Evolutionary conservation across 2,113 vertebrate species (phyloP), one percentile per base, ranked within the genome.

Genomic region (Gnathonemus echidnorhynchus): DNA sequence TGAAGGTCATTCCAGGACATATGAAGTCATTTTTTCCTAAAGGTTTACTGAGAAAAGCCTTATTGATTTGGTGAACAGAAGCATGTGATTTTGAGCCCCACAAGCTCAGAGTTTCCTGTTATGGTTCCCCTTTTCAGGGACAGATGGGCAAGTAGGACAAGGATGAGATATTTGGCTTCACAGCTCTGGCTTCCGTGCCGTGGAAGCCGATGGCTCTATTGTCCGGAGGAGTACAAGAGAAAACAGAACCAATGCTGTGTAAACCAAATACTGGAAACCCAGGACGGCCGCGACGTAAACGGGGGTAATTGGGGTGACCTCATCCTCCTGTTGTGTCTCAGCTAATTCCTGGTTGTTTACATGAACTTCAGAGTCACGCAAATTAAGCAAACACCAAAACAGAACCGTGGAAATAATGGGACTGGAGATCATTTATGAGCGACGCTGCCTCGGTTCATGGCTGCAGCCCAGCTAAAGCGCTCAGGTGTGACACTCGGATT

Each of bases 1-100:
- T 45, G 42, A 90, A 88, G 31, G 70, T 88, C n/a, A 86, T 3
- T 89, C 84, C 21, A 58, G 90, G n/a, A 70, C 62, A 70, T 70
- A 31, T 31, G n/a, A 87, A 90, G 84, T n/a, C 46, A 15, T 50
- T n/a, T 13, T 49, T 24, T 48, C 1, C 45, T 86, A 50, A 48
- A 80, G 88, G 17, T 35, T 80, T 17, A 80, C 31, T 80, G 74
- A 15, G 35, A 80, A 19, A 42, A 39, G 15, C 70, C 31, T 77
- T 77, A 80, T 13, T 77, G 11, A 35, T 42, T 42, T 42, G 62
- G 24, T 70, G n/a, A 70, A 80, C 35, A 42, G 35, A 80, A 39
- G 31, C 35, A 77, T 77, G 13, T 42, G 74, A 80, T 27, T 39
- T n/a, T 70, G 9, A 90, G 70, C 21, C 31, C 49, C 77, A 15